Evolutionary conservation across 1,140 invertebrate species (phyloP), one percentile per base, ranked within the genome.

Genomic region (Zeugodacus cucurbitae): DNA sequence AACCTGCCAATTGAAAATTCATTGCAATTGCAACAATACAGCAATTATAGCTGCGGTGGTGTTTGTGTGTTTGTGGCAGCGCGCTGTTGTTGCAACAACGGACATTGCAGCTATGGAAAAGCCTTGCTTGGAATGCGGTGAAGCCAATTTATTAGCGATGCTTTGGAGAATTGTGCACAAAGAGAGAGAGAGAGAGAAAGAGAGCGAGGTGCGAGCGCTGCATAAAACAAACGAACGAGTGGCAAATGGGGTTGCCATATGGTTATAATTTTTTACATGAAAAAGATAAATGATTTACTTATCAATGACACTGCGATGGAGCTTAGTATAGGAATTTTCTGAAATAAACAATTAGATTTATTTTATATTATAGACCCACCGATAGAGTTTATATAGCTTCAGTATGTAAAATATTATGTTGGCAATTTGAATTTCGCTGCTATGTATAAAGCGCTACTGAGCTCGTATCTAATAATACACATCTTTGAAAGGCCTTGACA

Each of bases 51-150:
- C 14, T 37, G 34, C 67, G 41, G 67, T 34, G 2, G 29, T 37
- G 67, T 20, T 82, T 37, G 22, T 74, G 22, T 44, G 32, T 82
- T n/a, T 29, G 74, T 14, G 4, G 74, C 29, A 3, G 37, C 26
- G 34, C 70, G 17, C 37, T 41, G 29, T 74, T 74, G 29, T 74
- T 74, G 41, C 41, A 48, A 26, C 74, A 48, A 48, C 74, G 41
- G 37, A 82, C 74, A 48, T 82, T 17, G 74, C 41, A 82, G 41
- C 37, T 11, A 26, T 82, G 74, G 74, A 48, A 82, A 82, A 82
- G 44, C 74, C 74, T 48, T 48, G 74, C 41, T 82, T 82, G 74
- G 74, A 82, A 82, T 82, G 74, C 74, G 74, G 20, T 82, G 74
- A 17, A 34, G 74, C 74, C 74, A 82, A 82, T 54, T 82, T 82